Evolutionary conservation across 2,888 invertebrate species (phyloP).

Genomic region (Portevinia maculata): DNA sequence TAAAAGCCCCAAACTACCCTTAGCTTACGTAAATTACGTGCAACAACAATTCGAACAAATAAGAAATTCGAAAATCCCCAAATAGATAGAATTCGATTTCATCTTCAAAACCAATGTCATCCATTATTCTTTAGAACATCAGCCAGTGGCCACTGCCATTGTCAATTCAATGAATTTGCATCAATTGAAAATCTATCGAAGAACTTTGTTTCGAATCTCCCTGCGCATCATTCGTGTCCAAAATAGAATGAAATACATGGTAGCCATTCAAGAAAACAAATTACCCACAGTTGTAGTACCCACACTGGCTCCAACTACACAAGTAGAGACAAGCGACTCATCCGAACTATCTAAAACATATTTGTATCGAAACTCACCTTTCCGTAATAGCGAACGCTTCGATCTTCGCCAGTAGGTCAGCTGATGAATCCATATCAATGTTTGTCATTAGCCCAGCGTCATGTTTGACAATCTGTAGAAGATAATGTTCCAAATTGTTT

Average conservation of each 20-base stretch:
- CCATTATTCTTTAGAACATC: constrained; percentile 9
- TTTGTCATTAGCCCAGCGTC: constrained; percentile 74
- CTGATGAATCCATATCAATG: constrained; percentile 75
- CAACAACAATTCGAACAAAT: background rate
- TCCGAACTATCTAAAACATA: background rate
- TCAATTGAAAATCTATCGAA: constrained; percentile 14
- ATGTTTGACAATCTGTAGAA: constrained; percentile 75
- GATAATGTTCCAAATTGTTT: constrained; percentile 76
- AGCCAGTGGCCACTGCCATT: constrained; percentile 3
- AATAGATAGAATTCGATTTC: constrained; percentile 19
- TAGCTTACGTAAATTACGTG: constrained; percentile 9
- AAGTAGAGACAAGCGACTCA: no score
- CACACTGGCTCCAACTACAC: no score
- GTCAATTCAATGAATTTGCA: constrained; percentile 6
- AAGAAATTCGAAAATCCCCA: background rate
- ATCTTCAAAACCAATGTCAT: constrained; percentile 4
- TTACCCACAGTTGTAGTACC: no score
- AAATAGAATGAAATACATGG: constrained; percentile 43
- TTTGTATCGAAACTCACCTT: constrained; percentile 62
- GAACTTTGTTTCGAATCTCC: constrained; percentile 11
- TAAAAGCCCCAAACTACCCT: background rate
- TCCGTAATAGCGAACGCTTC: constrained; percentile 72
- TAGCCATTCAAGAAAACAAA: constrained; percentile 21
- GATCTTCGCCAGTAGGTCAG: constrained; percentile 71
- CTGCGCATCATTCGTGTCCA: constrained; percentile 13